phyloP scores from a whole-genome alignment of 2,888 invertebrate species.

The Hermodice carunculata region DNA sequence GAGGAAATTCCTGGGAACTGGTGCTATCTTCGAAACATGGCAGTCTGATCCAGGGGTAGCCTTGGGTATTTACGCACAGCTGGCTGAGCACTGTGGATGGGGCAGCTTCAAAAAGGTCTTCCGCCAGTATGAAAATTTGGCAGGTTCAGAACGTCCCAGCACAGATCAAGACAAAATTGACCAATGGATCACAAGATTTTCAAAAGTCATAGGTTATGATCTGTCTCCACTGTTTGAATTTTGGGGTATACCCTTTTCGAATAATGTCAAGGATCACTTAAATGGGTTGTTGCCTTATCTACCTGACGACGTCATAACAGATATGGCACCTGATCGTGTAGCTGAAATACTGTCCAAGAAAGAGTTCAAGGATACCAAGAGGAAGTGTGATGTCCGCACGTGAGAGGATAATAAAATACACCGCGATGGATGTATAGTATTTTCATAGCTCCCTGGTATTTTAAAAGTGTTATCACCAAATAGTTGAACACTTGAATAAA shows the following conservation, averaged over 20 bases:
- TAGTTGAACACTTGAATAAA: too few species aligned
- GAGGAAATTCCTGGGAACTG: slow-evolving; percentile 35
- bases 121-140: slow-evolving; percentile 32
- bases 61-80: slow-evolving; percentile 43
- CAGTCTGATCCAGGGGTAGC: slow-evolving; percentile 34
- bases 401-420: too few species aligned
- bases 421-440: too few species aligned
- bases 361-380: too few species aligned
- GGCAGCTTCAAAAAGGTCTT: slow-evolving; percentile 41
- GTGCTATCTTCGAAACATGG: slow-evolving; percentile 37
- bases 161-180: slow-evolving; percentile 42
- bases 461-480: too few species aligned
- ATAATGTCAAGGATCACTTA: background rate
- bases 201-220: slow-evolving; percentile 31
- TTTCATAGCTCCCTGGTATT: too few species aligned
- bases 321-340: too few species aligned
- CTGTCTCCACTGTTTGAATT: slow-evolving; percentile 40
- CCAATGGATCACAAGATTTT: slow-evolving; percentile 41
- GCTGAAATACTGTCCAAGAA: too few species aligned
- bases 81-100: slow-evolving; percentile 45
- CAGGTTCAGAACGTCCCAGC: slow-evolving; percentile 10
- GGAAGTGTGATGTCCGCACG: too few species aligned
- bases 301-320: too few species aligned
- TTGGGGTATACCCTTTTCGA: slow-evolving; percentile 44
- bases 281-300: too few species aligned